Evolutionary conservation across 2,797 vertebrate genomes (phyloP).

Genomic region (Cynopterus sphinx): DNA sequence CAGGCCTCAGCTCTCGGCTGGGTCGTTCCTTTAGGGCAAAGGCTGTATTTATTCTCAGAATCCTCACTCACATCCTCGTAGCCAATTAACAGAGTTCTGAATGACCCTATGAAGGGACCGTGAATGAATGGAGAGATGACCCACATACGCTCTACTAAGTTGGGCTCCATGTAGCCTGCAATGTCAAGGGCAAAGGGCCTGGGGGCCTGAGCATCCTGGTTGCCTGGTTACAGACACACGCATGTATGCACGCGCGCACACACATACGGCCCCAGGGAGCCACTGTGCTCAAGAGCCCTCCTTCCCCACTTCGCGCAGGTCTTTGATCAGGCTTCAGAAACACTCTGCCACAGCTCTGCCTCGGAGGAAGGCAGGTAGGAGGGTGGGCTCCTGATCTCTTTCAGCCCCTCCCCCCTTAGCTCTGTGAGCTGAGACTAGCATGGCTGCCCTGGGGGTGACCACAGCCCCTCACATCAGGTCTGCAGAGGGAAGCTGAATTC

Average conservation of each 20-base stretch:
- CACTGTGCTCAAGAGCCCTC: constrained; percentile 48
- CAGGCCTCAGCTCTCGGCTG: neutral
- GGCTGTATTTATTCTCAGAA: neutral
- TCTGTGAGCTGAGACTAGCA: neutral
- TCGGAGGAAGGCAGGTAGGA: constrained; percentile 20
- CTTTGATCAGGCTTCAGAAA: constrained; percentile 72
- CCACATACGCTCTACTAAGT: neutral
- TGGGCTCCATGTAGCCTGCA: neutral
- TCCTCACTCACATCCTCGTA: neutral
- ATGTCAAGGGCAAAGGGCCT: neutral
- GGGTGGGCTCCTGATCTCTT: neutral
- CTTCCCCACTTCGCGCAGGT: constrained; percentile 57
- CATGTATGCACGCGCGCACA: neutral
- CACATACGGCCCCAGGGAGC: constrained; percentile 62
- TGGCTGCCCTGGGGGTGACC: neutral
- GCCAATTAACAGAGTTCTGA: neutral
- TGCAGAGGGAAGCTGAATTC: neutral
- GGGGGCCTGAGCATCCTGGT: constrained; percentile 23
- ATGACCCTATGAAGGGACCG: neutral
- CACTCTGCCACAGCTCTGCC: constrained; percentile 27
- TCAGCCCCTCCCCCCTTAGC: neutral
- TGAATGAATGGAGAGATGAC: neutral
- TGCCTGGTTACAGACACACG: constrained; percentile 69
- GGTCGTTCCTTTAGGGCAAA: neutral
- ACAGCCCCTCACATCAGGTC: neutral